phyloP scores from a whole-genome alignment of 2,113 vertebrate genomes.

The Danio rerio region DNA sequence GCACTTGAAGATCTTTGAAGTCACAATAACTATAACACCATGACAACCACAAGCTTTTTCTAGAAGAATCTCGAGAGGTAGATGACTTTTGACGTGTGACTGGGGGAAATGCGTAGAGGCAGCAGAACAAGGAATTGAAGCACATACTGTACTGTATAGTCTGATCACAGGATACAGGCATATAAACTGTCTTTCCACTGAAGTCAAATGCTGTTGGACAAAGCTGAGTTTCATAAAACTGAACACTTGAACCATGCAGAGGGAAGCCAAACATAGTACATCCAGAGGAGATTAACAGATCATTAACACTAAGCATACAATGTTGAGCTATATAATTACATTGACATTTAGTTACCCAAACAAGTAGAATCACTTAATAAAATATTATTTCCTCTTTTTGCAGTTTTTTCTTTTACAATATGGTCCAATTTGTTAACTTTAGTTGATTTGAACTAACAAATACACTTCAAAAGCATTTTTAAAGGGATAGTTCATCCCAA shows the following conservation, averaged over 20 bases:
- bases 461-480: too few species aligned
- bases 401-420: too few species aligned
- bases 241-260: constrained; percentile 8
- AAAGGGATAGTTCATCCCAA: too few species aligned
- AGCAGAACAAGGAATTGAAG: constrained; percentile 10
- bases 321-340: neutral
- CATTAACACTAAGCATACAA: constrained; percentile 15
- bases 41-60: constrained; percentile 57
- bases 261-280: constrained; percentile 69
- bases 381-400: neutral
- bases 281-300: constrained; percentile 40
- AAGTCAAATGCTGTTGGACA: constrained; percentile 22
- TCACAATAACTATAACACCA: constrained; percentile 62
- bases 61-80: constrained; percentile 38
- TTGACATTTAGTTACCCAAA: neutral
- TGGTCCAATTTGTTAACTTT: too few species aligned
- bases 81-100: constrained; percentile 35
- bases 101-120: neutral
- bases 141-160: neutral
- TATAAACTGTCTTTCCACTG: neutral
- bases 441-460: too few species aligned
- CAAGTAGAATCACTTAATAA: neutral
- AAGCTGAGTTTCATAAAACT: constrained; percentile 19
- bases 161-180: constrained; percentile 9
- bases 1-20: constrained; percentile 62